phyloP scores from a whole-genome alignment of 2,113 vertebrate genomes.

The Coreoperca whiteheadi region DNA sequence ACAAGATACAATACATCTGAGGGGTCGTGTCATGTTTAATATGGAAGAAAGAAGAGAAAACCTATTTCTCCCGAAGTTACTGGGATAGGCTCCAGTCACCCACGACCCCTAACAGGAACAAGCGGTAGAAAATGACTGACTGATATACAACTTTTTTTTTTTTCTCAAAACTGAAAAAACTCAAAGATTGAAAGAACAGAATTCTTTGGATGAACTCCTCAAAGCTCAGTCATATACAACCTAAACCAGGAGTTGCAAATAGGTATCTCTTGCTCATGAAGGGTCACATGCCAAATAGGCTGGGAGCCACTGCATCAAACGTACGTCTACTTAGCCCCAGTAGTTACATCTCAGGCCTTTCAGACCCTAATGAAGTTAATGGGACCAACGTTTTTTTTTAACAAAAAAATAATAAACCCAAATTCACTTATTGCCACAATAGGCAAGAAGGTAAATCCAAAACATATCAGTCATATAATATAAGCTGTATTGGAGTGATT shows the following conservation, averaged over 20 bases:
- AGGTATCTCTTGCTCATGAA: neutral
- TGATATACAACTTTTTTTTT: too few relatives aligned
- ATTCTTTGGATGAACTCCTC: neutral
- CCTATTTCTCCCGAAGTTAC: too few relatives aligned
- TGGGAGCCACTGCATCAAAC: neutral
- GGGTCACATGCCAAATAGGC: neutral
- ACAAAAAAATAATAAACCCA: neutral
- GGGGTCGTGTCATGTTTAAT: neutral
- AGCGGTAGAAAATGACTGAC: too few relatives aligned
- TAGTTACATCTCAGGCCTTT: constrained; percentile 2
- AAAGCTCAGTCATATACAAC: neutral
- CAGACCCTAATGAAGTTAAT: neutral
- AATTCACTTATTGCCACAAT: neutral
- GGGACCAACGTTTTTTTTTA: neutral
- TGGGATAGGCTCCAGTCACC: too few relatives aligned
- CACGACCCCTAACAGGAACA: too few relatives aligned
- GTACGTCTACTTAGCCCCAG: neutral
- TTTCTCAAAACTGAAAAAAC: neutral
- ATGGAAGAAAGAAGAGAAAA: neutral
- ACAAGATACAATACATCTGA: neutral
- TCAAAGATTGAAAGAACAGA: neutral
- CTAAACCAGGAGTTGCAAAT: neutral
- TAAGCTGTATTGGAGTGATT: constrained; percentile 59
- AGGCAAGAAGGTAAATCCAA: neutral
- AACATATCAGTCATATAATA: constrained; percentile 55